Conservation (phyloP, 1,140 invertebrate species). For the Drosophila miranda region DNA sequence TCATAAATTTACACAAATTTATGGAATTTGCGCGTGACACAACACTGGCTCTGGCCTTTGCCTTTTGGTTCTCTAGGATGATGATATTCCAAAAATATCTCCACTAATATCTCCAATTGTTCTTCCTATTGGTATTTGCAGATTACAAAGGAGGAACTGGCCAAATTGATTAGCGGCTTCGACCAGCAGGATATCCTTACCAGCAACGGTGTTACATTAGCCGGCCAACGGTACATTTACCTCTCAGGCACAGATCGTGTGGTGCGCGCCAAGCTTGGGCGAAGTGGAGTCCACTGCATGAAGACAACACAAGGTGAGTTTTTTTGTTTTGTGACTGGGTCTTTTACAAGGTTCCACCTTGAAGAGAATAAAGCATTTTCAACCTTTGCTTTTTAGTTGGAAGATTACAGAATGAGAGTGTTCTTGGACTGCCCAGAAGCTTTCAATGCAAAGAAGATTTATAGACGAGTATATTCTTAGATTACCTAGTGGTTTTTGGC, state of each 20-base stretch:
- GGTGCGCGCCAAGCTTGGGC: slow-evolving; percentile 94
- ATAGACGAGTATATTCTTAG: too few species aligned
- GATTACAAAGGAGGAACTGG: slow-evolving; percentile 94
- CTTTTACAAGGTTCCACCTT: not conserved
- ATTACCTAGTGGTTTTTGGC: too few species aligned
- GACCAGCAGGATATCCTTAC: slow-evolving; percentile 93
- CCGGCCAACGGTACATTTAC: slow-evolving; percentile 95
- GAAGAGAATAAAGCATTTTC: too few species aligned
- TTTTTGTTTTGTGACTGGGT: too few species aligned
- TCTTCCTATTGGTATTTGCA: slow-evolving; percentile 71
- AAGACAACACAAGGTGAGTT: slow-evolving; percentile 93
- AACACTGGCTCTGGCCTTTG: not conserved
- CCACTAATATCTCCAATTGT: slow-evolving; percentile 10
- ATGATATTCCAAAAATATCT: slow-evolving; percentile 3
- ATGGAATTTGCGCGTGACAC: slow-evolving; percentile 59
- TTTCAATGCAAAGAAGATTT: too few species aligned
- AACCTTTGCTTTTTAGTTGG: too few species aligned
- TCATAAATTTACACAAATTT: slow-evolving; percentile 53
- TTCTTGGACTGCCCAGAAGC: too few species aligned
- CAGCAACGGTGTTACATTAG: slow-evolving; percentile 93
- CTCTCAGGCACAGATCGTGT: slow-evolving; percentile 95
- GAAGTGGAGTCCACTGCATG: slow-evolving; percentile 96
- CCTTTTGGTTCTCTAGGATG: too few species aligned
- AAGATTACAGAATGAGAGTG: too few species aligned
- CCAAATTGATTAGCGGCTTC: slow-evolving; percentile 93